A percentile compares a stretch with the other conserved stretches of the same genome.
Evolutionary conservation across 2,113 vertebrate species (phyloP).

Genomic region (Conger conger): DNA sequence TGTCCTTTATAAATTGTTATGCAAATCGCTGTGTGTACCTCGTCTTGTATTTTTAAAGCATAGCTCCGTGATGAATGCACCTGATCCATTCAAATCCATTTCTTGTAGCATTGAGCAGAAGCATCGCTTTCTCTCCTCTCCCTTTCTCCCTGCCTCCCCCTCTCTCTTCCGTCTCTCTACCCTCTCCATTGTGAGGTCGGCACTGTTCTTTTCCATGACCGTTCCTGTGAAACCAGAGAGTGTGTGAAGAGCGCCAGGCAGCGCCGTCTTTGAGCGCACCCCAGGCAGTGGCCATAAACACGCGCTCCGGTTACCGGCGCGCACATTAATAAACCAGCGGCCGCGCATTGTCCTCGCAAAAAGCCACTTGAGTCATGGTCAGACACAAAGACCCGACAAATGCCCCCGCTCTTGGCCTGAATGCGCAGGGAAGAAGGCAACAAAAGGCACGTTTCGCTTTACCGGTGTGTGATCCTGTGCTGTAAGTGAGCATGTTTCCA

Average conservation of each 20-base stretch:
- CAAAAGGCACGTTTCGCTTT: neutral
- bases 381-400: neutral
- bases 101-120: neutral
- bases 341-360: neutral
- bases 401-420: neutral
- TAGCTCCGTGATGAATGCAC: neutral
- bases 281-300: neutral
- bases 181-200: neutral
- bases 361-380: neutral
- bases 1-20: too few species aligned
- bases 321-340: conserved; percentile 9
- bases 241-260: neutral
- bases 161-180: too few species aligned
- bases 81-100: too few species aligned
- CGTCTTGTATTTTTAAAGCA: neutral
- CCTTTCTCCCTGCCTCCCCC: too few species aligned
- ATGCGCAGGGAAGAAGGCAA: neutral
- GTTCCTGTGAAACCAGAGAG: neutral
- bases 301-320: neutral
- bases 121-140: neutral
- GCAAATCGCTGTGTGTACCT: neutral
- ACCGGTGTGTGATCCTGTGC: neutral
- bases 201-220: neutral
- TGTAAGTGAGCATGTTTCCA: neutral
- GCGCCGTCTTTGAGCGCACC: neutral